Evolutionary conservation across 2,113 vertebrate species (phyloP).

Genomic region (Marcusenius ussheri): DNA sequence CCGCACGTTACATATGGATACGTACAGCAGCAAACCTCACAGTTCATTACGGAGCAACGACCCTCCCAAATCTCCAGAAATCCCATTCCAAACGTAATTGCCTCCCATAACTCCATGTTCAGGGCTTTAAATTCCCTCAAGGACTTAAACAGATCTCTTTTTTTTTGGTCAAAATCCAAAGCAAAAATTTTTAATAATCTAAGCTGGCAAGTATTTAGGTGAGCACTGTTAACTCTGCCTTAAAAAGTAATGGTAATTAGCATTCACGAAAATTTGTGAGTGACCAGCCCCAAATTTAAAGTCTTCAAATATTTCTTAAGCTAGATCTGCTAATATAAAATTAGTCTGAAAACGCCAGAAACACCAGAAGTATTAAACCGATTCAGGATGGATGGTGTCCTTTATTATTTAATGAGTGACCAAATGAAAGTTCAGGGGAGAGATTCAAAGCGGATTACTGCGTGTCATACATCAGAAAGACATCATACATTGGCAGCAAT

Average conservation of each 20-base stretch:
- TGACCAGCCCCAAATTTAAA: neutral
- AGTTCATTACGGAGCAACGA: conserved; percentile 3
- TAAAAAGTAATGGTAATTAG: neutral
- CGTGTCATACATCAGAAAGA: neutral
- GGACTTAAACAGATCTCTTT: neutral
- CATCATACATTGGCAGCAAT: neutral
- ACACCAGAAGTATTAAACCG: neutral
- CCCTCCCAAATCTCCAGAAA: neutral
- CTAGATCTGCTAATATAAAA: neutral
- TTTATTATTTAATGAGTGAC: neutral
- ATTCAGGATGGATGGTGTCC: neutral
- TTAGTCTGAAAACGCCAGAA: neutral
- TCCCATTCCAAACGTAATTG: conserved; percentile 21
- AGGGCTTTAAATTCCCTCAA: conserved; percentile 8
- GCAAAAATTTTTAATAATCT: neutral
- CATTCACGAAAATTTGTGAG: neutral
- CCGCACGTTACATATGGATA: conserved; percentile 40
- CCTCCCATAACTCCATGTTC: conserved; percentile 4
- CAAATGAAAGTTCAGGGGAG: neutral
- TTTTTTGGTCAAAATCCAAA: neutral
- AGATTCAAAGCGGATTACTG: neutral
- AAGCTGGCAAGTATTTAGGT: neutral
- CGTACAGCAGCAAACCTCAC: conserved; percentile 26
- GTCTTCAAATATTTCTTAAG: neutral
- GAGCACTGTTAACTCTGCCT: neutral